Percentiles rank a stretch among this genome's conserved stretches.
phyloP scores from a whole-genome alignment of 2,888 invertebrate species.

The Arge pagana region DNA sequence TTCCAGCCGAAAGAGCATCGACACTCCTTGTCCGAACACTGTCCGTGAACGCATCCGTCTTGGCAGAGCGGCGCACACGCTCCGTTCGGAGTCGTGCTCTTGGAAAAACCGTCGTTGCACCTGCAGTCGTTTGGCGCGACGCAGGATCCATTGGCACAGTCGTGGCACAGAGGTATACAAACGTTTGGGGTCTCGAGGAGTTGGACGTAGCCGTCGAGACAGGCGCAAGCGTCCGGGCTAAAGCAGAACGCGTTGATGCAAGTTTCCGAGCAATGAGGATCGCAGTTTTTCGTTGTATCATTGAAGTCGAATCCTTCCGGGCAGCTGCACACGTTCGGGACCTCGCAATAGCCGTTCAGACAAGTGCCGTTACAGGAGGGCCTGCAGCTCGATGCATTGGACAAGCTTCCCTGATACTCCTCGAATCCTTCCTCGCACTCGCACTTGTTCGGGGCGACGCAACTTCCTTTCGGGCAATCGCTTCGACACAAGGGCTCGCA shows the following conservation, averaged over 20 bases:
- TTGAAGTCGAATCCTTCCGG: slow-evolving; percentile 25
- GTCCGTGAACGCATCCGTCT: slow-evolving; percentile 44
- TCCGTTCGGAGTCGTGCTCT: slow-evolving; percentile 5
- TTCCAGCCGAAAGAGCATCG: slow-evolving; percentile 41
- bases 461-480: slow-evolving; percentile 40
- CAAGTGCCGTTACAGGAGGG: slow-evolving; percentile 47
- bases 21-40: slow-evolving; percentile 41
- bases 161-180: slow-evolving; percentile 28
- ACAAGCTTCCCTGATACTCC: background rate
- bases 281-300: slow-evolving; percentile 41
- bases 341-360: slow-evolving; percentile 53
- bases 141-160: slow-evolving; percentile 26
- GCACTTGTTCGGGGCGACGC: slow-evolving; percentile 40
- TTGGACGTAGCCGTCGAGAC: slow-evolving; percentile 36
- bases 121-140: slow-evolving; percentile 27
- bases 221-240: slow-evolving; percentile 40
- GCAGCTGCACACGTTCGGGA: slow-evolving; percentile 56
- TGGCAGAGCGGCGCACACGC: slow-evolving; percentile 35
- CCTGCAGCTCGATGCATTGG: background rate
- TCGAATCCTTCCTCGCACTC: slow-evolving; percentile 40
- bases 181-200: slow-evolving; percentile 5
- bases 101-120: slow-evolving; percentile 31
- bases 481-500: slow-evolving; percentile 45
- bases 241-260: slow-evolving; percentile 48
- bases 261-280: slow-evolving; percentile 43